These are phyloP conservation scores for Helicoverpa armigera DNA, from an alignment of 1,140 invertebrate genomes.

Conservation along the genomic window DNA sequence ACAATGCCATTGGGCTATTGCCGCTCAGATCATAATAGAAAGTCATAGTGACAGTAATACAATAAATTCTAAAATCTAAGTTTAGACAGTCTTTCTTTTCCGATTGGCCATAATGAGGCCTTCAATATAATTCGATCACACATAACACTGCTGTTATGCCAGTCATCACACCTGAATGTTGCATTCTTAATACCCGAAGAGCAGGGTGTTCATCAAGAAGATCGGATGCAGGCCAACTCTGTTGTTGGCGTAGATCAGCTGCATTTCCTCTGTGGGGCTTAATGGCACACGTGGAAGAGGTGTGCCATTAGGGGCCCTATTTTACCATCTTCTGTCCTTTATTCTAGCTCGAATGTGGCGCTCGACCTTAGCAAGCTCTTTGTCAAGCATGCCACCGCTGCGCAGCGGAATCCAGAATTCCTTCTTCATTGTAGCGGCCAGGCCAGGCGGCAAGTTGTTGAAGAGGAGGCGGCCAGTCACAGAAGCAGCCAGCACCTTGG, in stretches of 20 bases:
- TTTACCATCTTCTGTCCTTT: not conserved
- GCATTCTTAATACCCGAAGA: not conserved
- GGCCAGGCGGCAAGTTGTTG: slow-evolving; percentile 10
- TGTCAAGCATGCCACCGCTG: not conserved
- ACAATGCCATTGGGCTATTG: not conserved
- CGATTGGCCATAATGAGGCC: not conserved
- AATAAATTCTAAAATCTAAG: slow-evolving; percentile 17
- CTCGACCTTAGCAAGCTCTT: not conserved
- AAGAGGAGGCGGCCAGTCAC: not conserved
- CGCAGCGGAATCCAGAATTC: slow-evolving; percentile 18
- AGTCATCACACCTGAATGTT: not conserved
- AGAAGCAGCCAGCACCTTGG: slow-evolving; percentile 65
- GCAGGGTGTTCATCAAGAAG: not conserved
- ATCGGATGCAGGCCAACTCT: not conserved
- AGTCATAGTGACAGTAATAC: not conserved
- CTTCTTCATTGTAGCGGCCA: not conserved
- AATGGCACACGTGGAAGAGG: not conserved
- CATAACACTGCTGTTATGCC: not conserved
- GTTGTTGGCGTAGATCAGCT: not conserved
- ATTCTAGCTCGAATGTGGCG: not conserved
- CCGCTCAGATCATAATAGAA: not conserved
- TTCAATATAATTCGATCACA: not conserved
- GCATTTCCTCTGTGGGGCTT: not conserved
- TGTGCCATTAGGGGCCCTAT: not conserved
- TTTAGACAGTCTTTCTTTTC: slow-evolving; percentile 28